Evolutionary conservation across 1,140 invertebrate species (phyloP), one percentile per base, ranked within the genome.

Genomic region (Popillia japonica): DNA sequence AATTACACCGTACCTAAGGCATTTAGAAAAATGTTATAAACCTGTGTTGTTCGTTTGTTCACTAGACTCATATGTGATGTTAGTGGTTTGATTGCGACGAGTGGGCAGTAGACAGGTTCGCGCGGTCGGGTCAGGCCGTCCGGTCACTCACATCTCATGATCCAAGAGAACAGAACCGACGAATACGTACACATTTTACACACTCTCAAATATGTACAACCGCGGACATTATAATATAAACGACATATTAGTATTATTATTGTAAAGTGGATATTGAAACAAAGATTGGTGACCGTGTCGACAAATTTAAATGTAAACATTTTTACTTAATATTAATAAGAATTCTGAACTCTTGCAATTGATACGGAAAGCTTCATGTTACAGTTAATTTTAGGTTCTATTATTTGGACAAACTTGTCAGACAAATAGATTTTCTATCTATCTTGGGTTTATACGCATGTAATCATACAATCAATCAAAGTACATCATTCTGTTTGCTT

Each of bases 61-160:
- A 20, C 22, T 14, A 22, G 61, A 22, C 61, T 68, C 61, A 27
- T 17, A 68, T 68, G 61, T 17, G 48, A 55, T 68, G 61, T 42
- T 20, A 23, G 40, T 41, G 34, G 59, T 40, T 34, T 4, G 27
- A 34, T 34, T 27, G 68, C 48, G 41, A 17, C 40, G 76, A 77
- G 76, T 77, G 76, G 76, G 76, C 68, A 72, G 61, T 77, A 68
- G 76, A 77, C 76, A 77, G 76, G 76, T 77, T 72, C 75, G 61
- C 61, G 61, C 61, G 61, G 61, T 68, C 61, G 77, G 77, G 72
- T 78, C 77, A 78, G 72, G 77, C 77, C 77, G 34, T 20, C 14
- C 72, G 77, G 77, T 78, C 77, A 78, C 68, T 78, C 77, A 78
- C 77, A 78, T 78, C 77, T 73, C 77, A 78, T 74, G 77, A 74